phyloP scores from a whole-genome alignment of 2,797 vertebrate species.

The Eospalax fontanierii region DNA sequence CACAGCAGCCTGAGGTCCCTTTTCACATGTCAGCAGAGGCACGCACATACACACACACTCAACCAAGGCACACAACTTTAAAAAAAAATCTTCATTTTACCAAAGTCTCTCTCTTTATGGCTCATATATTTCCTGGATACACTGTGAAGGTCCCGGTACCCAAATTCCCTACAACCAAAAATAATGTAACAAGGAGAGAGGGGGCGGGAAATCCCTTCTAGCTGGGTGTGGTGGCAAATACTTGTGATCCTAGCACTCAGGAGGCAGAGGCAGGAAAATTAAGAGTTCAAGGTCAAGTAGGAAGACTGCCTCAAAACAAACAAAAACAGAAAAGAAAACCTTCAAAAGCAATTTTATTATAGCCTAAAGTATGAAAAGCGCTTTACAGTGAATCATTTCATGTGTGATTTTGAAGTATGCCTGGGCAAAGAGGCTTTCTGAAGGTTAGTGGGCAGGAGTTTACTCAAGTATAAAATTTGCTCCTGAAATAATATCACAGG shows the following conservation, averaged over 20 bases:
- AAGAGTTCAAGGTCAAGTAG: neutral
- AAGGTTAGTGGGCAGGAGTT: neutral
- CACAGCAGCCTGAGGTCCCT: neutral
- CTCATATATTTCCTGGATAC: neutral
- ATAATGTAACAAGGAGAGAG: neutral
- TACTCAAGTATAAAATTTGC: neutral
- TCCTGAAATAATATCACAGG: neutral
- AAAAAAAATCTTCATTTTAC: neutral
- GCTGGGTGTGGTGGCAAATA: neutral
- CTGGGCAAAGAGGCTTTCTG: too few species aligned
- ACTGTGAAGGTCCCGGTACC: neutral
- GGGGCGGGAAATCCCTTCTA: neutral
- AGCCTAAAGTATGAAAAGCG: neutral
- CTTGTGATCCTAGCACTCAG: neutral
- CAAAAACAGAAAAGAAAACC: slow-evolving; percentile 18
- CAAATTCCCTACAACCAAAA: neutral
- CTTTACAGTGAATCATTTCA: neutral
- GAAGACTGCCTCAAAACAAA: neutral
- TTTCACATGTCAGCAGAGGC: neutral
- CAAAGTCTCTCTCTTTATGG: neutral
- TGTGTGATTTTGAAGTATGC: neutral
- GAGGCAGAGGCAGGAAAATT: neutral
- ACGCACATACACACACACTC: neutral
- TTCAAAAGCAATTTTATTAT: slow-evolving; percentile 20
- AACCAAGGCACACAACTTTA: neutral